phyloP scores from a whole-genome alignment of 2,113 vertebrate species.

The Poecile atricapillus region DNA sequence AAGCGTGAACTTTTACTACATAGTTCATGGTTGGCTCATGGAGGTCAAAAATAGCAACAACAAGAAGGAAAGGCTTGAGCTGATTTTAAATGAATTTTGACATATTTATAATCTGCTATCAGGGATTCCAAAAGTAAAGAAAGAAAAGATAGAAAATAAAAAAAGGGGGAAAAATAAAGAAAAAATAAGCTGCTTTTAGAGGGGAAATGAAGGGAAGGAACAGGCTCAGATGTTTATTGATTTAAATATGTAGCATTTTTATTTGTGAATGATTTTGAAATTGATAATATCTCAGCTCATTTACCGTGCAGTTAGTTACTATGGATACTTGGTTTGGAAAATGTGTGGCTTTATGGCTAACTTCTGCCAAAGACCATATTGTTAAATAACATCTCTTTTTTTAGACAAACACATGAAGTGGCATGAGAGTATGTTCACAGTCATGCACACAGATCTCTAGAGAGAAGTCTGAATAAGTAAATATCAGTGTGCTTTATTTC shows the following conservation, averaged over 20 bases:
- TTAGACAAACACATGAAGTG: not conserved
- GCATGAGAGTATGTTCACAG: not conserved
- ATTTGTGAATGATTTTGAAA: conserved; percentile 44
- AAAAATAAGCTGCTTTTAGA: not conserved
- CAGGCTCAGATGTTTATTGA: not conserved
- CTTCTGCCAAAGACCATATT: not conserved
- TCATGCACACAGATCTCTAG: not conserved
- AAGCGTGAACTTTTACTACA: not conserved
- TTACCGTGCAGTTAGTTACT: conserved; percentile 21
- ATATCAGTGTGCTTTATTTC: not conserved
- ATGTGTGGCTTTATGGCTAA: not conserved
- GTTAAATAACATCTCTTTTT: not conserved
- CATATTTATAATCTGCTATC: not conserved
- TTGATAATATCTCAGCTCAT: not conserved
- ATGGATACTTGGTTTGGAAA: conserved; percentile 28
- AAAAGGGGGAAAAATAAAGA: too few species aligned
- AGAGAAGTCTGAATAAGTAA: not conserved
- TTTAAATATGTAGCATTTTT: not conserved
- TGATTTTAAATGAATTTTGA: not conserved
- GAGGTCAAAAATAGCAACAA: not conserved
- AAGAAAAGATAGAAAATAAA: too few species aligned
- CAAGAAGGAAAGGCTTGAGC: not conserved
- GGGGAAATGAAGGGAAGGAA: not conserved
- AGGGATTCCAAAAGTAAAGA: not conserved
- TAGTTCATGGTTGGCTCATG: not conserved